Base-by-base conservation (phyloP, 2,113 vertebrate species). In the Solenodon paradoxus region DNA sequence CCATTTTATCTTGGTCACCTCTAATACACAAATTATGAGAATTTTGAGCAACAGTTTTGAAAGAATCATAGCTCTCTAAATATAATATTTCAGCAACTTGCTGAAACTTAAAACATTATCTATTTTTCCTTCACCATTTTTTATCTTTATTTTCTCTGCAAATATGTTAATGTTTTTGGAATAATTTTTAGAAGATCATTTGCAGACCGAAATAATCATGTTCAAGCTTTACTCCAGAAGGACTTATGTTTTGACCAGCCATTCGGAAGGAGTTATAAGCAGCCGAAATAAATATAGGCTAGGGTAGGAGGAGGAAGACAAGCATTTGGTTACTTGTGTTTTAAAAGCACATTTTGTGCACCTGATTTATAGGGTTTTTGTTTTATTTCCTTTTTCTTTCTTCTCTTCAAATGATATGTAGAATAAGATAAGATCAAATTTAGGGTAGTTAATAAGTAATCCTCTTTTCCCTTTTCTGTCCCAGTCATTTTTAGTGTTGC, bases 61-160 rank as follows among this genome's bases (percentile, higher is more conserved):
- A 92, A 78, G 66, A 97, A 94, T 88, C 51, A 59, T 20, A 77
- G 42, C 69, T 94, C 93, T 26, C 49, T 82, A 66, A 92, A 88
- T 59, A 11, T 32, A 81, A 13, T 57, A 49, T 68, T 79, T 63
- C 16, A 91, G 66, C 22, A 71, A 5, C 24, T 75, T n/a, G 80
- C 9, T 86, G 53, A 90, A 88, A 57, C 35, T 81, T n/a, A 9
- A 35, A 47, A 51, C 9, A 13, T 85, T 82, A 97, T 66, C 20
- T 32, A 82, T 57, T 82, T 89, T 93, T 88, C 22, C 10, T 57
- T 75, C 24, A 9, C 26, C 28, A 30, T 38, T 80, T 85, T 95
- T 90, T n/a, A 28, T 92, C 53, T 84, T 79, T 82, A 72, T 92
- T 96, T 95, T 90, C 49, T 42, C 55, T 55, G 55, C 19, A 68